Conservation (phyloP, 2,888 invertebrate species). For the Aphodius granarius region DNA sequence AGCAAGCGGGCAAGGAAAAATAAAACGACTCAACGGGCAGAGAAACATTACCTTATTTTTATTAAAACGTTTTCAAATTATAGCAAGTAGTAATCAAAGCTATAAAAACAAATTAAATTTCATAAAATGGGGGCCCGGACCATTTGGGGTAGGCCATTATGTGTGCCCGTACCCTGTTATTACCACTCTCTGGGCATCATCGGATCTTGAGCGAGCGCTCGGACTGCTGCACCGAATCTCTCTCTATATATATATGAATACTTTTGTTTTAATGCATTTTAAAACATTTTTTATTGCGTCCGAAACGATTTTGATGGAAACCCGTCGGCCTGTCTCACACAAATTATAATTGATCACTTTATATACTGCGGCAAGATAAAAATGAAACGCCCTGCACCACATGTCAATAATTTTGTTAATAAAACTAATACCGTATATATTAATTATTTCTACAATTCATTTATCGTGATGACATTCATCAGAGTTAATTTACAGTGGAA, state of each 20-base stretch:
- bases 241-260: constrained; percentile 29
- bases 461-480: too few relatives aligned
- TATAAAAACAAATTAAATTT: constrained; percentile 58
- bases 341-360: neutral
- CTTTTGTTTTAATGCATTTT: constrained; percentile 49
- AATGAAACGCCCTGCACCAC: neutral
- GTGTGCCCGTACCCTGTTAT: constrained; percentile 53
- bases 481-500: too few relatives aligned
- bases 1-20: neutral
- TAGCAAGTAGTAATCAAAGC: constrained; percentile 55
- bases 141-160: constrained; percentile 55
- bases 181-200: constrained; percentile 39
- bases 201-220: constrained; percentile 33
- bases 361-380: neutral
- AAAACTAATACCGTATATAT: too few relatives aligned
- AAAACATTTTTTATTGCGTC: constrained; percentile 35
- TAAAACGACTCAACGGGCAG: constrained; percentile 7
- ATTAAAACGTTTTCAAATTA: constrained; percentile 53
- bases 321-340: neutral
- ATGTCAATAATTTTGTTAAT: neutral
- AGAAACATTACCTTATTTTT: constrained; percentile 34
- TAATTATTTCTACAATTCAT: too few relatives aligned
- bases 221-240: constrained; percentile 29
- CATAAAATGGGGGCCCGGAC: constrained; percentile 52
- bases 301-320: constrained; percentile 15